phyloP scores from a whole-genome alignment of 2,113 vertebrate species.

The Catharus minimus region DNA sequence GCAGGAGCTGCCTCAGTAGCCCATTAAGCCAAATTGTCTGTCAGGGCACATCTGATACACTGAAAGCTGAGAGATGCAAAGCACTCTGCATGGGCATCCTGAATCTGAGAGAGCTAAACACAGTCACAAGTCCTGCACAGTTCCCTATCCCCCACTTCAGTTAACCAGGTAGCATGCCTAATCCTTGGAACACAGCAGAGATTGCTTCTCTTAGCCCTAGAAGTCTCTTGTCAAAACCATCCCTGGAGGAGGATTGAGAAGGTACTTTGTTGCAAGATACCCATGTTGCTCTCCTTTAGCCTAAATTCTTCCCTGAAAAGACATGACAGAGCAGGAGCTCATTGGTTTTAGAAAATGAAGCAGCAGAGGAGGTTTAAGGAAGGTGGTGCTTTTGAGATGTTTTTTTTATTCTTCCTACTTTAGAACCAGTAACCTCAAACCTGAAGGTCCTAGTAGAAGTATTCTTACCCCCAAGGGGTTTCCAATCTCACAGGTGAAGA shows the following conservation, averaged over 20 bases:
- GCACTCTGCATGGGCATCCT: background rate
- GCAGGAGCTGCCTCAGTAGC: background rate
- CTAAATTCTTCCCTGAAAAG: background rate
- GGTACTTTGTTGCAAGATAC: background rate
- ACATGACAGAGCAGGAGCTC: background rate
- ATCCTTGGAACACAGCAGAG: background rate
- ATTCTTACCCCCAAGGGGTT: background rate
- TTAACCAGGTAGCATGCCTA: background rate
- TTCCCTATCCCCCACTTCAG: background rate
- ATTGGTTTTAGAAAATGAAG: background rate
- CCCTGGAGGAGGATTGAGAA: background rate
- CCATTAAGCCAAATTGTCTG: background rate
- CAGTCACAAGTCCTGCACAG: background rate
- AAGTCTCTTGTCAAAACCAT: background rate
- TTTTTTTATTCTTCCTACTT: background rate
- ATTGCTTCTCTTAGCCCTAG: background rate
- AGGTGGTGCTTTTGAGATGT: background rate
- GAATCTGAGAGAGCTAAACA: background rate
- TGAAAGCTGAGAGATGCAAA: background rate
- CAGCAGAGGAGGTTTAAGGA: background rate
- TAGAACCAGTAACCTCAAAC: background rate
- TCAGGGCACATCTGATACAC: background rate
- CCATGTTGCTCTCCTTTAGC: background rate
- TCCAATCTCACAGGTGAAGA: background rate
- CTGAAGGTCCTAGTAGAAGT: background rate